Conservation (phyloP, 2,888 invertebrate genomes). For the Oxycera nigricornis region DNA sequence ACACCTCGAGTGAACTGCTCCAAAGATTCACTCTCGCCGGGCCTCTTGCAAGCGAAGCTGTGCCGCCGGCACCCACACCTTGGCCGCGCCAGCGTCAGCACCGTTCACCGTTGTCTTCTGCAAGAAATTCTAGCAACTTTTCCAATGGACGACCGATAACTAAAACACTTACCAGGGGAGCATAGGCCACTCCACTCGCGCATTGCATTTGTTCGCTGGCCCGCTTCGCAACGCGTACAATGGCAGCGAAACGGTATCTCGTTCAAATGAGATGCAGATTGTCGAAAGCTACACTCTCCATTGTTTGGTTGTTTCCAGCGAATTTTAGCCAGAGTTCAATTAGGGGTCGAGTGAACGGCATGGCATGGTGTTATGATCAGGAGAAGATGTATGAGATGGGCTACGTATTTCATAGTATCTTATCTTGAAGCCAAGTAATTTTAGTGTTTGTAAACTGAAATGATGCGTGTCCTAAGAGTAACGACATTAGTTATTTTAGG, state of each 20-base stretch:
- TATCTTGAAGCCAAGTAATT: no score
- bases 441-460: no score
- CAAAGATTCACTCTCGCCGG: background rate
- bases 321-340: no score
- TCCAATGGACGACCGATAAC: constrained; percentile 57
- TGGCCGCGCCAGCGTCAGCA: background rate
- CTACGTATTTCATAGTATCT: no score
- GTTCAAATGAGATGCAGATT: no score
- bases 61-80: background rate
- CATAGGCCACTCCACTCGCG: constrained; percentile 43
- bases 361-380: no score
- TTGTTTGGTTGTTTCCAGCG: background rate
- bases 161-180: constrained; percentile 61
- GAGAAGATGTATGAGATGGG: no score
- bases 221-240: background rate
- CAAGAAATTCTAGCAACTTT: constrained; percentile 37
- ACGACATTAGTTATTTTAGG: no score
- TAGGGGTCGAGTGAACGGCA: no score
- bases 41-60: background rate
- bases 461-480: no score
- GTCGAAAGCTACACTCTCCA: background rate
- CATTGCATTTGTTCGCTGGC: no score
- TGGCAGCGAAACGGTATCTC: no score
- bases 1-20: background rate
- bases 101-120: background rate